Evolutionary conservation across 1,140 invertebrate species (phyloP).

Genomic region (Ceratosolen fusciceps): DNA sequence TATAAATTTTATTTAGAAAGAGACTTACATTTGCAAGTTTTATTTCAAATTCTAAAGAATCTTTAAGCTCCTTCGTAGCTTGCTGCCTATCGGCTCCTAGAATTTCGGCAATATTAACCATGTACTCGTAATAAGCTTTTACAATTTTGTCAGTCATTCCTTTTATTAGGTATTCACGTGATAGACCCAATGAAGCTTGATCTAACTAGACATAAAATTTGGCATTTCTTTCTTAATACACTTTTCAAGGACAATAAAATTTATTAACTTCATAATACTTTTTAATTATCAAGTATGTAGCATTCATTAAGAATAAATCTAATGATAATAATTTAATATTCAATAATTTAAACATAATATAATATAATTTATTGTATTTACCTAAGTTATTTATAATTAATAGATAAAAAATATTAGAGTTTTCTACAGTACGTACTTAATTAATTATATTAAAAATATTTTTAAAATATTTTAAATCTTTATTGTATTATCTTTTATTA

Average conservation of each 20-base stretch:
- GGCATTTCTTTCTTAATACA: background rate
- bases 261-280: background rate
- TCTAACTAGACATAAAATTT: slow-evolving; percentile 79
- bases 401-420: background rate
- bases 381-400: background rate
- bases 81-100: slow-evolving; percentile 83
- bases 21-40: slow-evolving; percentile 89
- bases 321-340: background rate
- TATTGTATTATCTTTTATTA: no score
- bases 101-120: slow-evolving; percentile 89
- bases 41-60: slow-evolving; percentile 93
- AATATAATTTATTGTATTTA: background rate
- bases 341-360: background rate
- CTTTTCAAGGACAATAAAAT: background rate
- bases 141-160: slow-evolving; percentile 85
- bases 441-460: no score
- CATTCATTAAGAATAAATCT: slow-evolving; percentile 27
- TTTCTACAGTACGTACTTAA: background rate
- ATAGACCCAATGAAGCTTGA: slow-evolving; percentile 91
- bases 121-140: slow-evolving; percentile 84
- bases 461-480: no score
- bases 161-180: slow-evolving; percentile 90
- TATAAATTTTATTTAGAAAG: background rate
- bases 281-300: no score
- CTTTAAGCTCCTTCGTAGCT: slow-evolving; percentile 83